Base-by-base conservation (phyloP, 2,888 invertebrate genomes). In the Hipparchia sbordonii region DNA sequence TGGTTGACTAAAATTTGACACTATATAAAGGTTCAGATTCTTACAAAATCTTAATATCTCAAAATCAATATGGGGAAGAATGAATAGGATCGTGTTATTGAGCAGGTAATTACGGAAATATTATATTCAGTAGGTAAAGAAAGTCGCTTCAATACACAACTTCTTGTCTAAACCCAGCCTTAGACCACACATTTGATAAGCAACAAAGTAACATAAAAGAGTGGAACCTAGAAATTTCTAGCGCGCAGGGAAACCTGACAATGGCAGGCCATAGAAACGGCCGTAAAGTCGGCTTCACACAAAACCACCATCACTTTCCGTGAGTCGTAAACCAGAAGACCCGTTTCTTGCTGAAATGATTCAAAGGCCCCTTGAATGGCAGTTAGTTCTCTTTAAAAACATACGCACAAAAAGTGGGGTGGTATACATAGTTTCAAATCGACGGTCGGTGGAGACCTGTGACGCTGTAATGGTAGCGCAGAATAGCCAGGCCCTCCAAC, bases 301-400 rank as follows among this genome's bases (percentile, higher is more conserved):
- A 74, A 74, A 75, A 75, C 74, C 72, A 62, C 71, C 69, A 39
- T 61, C 82, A 81, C 83, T 83, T 82, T 84, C 83, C 77, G 77
- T 72, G 60, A 51, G 46, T 69, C 69, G 61, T 69, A 69, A 69
- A 69, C 60, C 12, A 52, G 13, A 9, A 33, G 48, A 61, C 69
- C 39, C 5, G 12, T 62, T 51, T 51, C 59, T 68, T 33, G 48
- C 68, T 68, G 68, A 68, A 68, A 68, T 60, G 68, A 60, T 68
- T 68, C 68, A 68, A 68, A 60, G 60, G 59, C 60, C 68, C 48
- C 33, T 52, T 59, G 46, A 13, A 33, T 63, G 33, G 46, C n/a
- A 12, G 6, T 54, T 54, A 5, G 8, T 48, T 48, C 7, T 48
- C 48, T 48, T 48, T 48, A 48, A 48, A 48, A 48, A 4, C 48